phyloP scores from a whole-genome alignment of 2,113 vertebrate species.

The Choloepus hoffmanni region DNA sequence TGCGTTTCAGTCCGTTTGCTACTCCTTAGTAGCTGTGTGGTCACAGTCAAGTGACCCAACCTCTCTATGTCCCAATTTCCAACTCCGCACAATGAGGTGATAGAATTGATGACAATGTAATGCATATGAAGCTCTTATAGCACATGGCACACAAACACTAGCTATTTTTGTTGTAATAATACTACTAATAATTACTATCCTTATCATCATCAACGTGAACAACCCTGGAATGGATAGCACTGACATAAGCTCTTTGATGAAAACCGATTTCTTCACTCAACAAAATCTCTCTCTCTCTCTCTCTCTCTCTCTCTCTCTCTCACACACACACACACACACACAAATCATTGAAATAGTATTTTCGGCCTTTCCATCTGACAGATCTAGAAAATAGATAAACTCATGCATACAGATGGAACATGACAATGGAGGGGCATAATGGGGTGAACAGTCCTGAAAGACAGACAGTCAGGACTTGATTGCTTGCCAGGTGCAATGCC shows the following conservation, averaged over 20 bases:
- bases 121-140: background rate
- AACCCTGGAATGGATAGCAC: background rate
- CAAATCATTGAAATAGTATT: background rate
- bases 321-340: background rate
- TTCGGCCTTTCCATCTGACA: background rate
- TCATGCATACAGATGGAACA: background rate
- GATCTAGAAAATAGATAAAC: background rate
- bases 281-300: too few relatives aligned
- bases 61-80: background rate
- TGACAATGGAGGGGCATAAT: background rate
- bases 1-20: background rate
- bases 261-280: background rate
- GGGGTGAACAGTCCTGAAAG: background rate
- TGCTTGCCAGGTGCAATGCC: background rate
- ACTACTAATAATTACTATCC: background rate
- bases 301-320: too few relatives aligned
- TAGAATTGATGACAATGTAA: background rate
- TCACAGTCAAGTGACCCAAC: background rate
- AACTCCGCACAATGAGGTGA: background rate
- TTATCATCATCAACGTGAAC: background rate
- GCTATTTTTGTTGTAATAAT: background rate
- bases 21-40: background rate
- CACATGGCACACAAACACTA: background rate
- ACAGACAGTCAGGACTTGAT: background rate
- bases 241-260: background rate